Evolutionary conservation across 2,113 vertebrate genomes (phyloP).

Genomic region (Xiphorhynchus elegans): DNA sequence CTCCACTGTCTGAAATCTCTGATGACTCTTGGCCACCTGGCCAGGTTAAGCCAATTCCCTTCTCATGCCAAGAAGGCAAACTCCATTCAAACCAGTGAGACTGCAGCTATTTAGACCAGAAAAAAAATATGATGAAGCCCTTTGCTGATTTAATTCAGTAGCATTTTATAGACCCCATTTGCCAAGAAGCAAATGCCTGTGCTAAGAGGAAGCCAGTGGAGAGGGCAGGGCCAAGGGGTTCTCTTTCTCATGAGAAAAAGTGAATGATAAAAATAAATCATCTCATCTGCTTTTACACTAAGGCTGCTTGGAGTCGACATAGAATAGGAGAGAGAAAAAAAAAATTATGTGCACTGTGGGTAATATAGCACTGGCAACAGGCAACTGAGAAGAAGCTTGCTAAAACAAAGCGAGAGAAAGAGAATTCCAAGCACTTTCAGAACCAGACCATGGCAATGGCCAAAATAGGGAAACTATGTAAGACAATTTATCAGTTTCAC

Average conservation of each 20-base stretch:
- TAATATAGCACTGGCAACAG: not conserved
- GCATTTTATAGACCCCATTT: not conserved
- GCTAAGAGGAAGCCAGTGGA: not conserved
- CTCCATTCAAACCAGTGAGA: not conserved
- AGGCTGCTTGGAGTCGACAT: not conserved
- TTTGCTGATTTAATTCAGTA: not conserved
- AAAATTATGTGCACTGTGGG: not conserved
- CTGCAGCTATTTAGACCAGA: not conserved
- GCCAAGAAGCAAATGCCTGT: not conserved
- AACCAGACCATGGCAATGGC: constrained; percentile 64
- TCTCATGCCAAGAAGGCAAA: not conserved
- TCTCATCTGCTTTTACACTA: constrained; percentile 8
- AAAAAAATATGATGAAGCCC: not conserved
- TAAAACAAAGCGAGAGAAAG: constrained; percentile 62
- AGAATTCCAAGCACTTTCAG: constrained; percentile 66
- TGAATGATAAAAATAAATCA: constrained; percentile 40
- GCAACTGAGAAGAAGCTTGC: constrained; percentile 2
- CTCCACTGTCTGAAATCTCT: not conserved
- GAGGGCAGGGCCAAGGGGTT: constrained; percentile 5
- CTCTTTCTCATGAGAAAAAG: not conserved
- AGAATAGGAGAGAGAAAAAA: not conserved
- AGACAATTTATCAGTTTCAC: constrained; percentile 72
- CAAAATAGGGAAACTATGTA: constrained; percentile 74
- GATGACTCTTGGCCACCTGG: not conserved
- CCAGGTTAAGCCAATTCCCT: not conserved